Base-by-base conservation (phyloP, 2,888 invertebrate species). In the Hirtodrosophila alboralis region DNA sequence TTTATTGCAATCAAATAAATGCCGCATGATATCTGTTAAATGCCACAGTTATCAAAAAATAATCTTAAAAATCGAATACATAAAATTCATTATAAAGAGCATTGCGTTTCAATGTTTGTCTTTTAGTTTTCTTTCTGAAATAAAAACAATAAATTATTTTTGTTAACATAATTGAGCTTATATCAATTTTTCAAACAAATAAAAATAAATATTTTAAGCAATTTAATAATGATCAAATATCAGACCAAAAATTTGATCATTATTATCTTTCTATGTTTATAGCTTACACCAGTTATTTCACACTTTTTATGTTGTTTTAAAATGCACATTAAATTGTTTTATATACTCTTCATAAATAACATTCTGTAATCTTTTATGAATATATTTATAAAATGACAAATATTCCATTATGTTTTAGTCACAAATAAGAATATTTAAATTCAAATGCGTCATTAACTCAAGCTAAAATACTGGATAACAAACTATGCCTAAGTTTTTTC, bases 381-480 rank as follows among this genome's bases (percentile, higher is more conserved):
- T 13, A 9, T 16, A 26, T 28, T 33, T 51, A 31, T 18, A 41
- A 43, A 14, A 31, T 69, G 65, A 44, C 69, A 69, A 64, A 48
- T 56, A 41, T 48, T 59, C 54, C 64, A 59, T 69, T 64, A 59
- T 54, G 28, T 18, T 16, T 23, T 1, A 8, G 4, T 45, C 27
- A 62, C 30, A 44, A 41, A 44, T n/a, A n/a, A 26, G 28, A 33
- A 12, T 65, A 64, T 70, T 65, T 43, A 60, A 51, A 53, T 65
- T 43, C 36, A 43, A 65, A 23, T 70, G 69, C 60, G 71, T 70
- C 60, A 70, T 28, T 47, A 57, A 65, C 26, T 36, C 5, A 10
- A 14, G 10, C 30, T 3, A 18, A 18, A 18, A 18, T 18, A 18
- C 5, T 18, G 18, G 1, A 4, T 10, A 3, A 5, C n/a, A 37